Conservation (phyloP, 2,113 vertebrate species). For the Uropsilus gracilis region DNA sequence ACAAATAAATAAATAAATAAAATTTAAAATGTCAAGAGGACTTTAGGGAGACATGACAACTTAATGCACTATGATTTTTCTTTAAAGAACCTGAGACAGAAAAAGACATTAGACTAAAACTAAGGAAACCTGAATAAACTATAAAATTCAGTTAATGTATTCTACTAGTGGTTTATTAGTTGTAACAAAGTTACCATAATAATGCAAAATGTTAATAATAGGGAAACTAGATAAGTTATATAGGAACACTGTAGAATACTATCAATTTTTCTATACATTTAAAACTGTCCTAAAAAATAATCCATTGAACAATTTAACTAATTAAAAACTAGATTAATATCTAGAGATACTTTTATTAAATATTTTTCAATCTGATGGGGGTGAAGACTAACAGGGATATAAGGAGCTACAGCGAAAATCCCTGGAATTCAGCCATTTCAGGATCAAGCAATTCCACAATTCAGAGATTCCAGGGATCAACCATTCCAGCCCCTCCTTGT, state of each 20-base stretch:
- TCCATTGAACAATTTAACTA: background rate
- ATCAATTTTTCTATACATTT: background rate
- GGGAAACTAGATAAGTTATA: background rate
- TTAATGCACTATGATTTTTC: background rate
- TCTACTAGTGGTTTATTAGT: background rate
- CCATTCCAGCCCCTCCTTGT: too few species aligned
- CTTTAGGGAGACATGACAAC: background rate
- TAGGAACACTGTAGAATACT: background rate
- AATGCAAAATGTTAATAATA: background rate
- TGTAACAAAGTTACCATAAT: background rate
- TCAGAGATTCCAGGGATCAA: too few species aligned
- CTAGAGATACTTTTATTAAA: background rate
- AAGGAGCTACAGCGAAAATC: too few species aligned
- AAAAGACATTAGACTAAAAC: background rate
- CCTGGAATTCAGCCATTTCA: too few species aligned
- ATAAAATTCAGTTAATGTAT: background rate
- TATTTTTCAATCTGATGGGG: conserved; percentile 29
- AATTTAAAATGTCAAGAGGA: background rate
- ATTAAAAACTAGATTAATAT: background rate
- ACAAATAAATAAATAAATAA: too few species aligned
- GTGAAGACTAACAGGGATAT: too few species aligned
- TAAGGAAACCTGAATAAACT: background rate
- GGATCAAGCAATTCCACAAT: too few species aligned
- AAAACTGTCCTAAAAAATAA: background rate
- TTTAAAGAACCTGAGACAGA: background rate